Evolutionary conservation across 2,888 invertebrate species (phyloP).

Genomic region (Eudasyphora cyanicolor): DNA sequence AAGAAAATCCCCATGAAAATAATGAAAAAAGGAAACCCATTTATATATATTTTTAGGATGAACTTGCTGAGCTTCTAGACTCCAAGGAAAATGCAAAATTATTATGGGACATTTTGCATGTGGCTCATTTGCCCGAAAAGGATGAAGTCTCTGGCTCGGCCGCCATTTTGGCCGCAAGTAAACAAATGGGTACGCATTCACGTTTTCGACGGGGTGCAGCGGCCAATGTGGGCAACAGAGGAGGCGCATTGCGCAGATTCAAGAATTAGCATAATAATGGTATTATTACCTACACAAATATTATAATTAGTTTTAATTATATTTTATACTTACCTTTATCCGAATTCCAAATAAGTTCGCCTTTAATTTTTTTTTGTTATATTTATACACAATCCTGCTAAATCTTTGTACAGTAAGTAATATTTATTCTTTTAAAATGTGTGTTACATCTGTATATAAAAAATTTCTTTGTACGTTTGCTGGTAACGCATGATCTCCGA

Average conservation of each 20-base stretch:
- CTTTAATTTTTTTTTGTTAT: too few relatives aligned
- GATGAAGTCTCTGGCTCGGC: constrained; percentile 74
- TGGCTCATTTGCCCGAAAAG: constrained; percentile 83
- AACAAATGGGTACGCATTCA: constrained; percentile 72
- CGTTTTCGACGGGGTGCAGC: constrained; percentile 75
- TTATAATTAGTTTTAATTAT: background rate
- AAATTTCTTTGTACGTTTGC: too few relatives aligned
- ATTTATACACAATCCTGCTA: too few relatives aligned
- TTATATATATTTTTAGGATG: constrained; percentile 82
- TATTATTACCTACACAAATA: background rate
- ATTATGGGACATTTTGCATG: constrained; percentile 87
- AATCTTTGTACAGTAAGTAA: too few relatives aligned
- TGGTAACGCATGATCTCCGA: too few relatives aligned
- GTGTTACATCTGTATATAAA: too few relatives aligned
- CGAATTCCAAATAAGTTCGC: too few relatives aligned
- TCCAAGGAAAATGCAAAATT: constrained; percentile 86
- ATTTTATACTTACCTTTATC: background rate
- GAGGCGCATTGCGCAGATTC: constrained; percentile 46
- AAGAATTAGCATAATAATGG: constrained; percentile 36
- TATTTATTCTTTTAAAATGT: too few relatives aligned
- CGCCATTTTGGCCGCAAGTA: constrained; percentile 73
- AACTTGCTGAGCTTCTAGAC: constrained; percentile 86
- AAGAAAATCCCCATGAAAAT: background rate
- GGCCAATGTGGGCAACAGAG: constrained; percentile 41
- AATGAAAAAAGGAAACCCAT: constrained; percentile 30